phyloP scores from a whole-genome alignment of 2,113 vertebrate species.

The Nymphicus hollandicus region DNA sequence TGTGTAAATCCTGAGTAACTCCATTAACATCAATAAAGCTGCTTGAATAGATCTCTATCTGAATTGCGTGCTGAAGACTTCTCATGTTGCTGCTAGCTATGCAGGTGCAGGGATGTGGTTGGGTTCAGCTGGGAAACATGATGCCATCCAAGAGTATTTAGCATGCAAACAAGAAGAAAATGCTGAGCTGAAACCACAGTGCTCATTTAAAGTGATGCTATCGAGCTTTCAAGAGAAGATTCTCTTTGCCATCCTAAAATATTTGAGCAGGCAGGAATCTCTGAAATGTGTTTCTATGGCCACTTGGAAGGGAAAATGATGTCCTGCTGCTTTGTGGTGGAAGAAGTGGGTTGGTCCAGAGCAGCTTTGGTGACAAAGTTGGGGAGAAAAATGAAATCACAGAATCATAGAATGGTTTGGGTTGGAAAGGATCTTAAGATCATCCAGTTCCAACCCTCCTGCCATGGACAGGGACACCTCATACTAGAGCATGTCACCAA shows the following conservation, averaged over 20 bases:
- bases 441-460: background rate
- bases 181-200: constrained; percentile 37
- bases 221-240: background rate
- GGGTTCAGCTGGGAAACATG: constrained; percentile 53
- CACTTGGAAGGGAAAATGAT: background rate
- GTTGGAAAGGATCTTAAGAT: background rate
- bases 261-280: background rate
- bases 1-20: constrained; percentile 31
- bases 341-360: background rate
- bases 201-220: background rate
- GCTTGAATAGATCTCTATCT: constrained; percentile 51
- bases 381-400: background rate
- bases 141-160: constrained; percentile 52
- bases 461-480: background rate
- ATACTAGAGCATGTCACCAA: background rate
- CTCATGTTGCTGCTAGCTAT: constrained; percentile 59
- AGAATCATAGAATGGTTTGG: background rate
- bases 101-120: constrained; percentile 64
- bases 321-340: background rate
- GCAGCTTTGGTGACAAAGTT: background rate
- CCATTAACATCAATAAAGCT: constrained; percentile 58
- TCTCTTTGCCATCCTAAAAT: background rate
- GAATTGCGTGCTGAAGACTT: background rate
- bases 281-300: background rate
- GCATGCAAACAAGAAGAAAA: constrained; percentile 60